Evolutionary conservation across 2,888 invertebrate genomes (phyloP).

Genomic region (Muschampia plurimacula): DNA sequence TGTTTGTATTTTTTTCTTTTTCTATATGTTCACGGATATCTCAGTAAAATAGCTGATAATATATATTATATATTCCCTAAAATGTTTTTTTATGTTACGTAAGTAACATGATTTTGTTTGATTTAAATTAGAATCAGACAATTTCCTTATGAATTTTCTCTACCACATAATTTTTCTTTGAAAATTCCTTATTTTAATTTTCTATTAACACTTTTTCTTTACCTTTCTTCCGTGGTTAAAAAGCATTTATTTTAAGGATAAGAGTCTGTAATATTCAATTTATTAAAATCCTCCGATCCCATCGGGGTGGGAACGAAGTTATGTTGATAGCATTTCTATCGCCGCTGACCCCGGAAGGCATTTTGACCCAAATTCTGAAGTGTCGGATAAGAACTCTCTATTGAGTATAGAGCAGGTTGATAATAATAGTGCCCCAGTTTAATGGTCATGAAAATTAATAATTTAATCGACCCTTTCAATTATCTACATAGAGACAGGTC

Average conservation of each 20-base stretch:
- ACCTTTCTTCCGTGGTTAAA: slow-evolving; percentile 33
- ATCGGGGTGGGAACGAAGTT: slow-evolving; percentile 52
- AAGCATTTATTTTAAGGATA: neutral
- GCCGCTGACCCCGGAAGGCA: slow-evolving; percentile 61
- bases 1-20: too few species aligned
- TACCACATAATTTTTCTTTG: neutral
- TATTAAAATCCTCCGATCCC: slow-evolving; percentile 44
- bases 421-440: slow-evolving; percentile 22
- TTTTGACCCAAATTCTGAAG: slow-evolving; percentile 67
- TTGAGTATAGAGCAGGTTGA: slow-evolving; percentile 15
- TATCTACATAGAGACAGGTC: neutral
- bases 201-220: neutral
- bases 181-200: neutral
- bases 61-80: too few species aligned
- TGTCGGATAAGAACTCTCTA: slow-evolving; percentile 37
- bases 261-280: slow-evolving; percentile 32
- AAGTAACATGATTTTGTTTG: neutral
- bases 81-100: too few species aligned
- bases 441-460: neutral
- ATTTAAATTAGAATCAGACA: neutral
- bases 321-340: slow-evolving; percentile 66
- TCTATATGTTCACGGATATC: too few species aligned
- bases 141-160: neutral
- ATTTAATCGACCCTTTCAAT: neutral
- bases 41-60: too few species aligned